Evolutionary conservation across 1,140 invertebrate genomes (phyloP), one percentile per base, ranked within the genome.

Genomic region (Papilio dardanus): DNA sequence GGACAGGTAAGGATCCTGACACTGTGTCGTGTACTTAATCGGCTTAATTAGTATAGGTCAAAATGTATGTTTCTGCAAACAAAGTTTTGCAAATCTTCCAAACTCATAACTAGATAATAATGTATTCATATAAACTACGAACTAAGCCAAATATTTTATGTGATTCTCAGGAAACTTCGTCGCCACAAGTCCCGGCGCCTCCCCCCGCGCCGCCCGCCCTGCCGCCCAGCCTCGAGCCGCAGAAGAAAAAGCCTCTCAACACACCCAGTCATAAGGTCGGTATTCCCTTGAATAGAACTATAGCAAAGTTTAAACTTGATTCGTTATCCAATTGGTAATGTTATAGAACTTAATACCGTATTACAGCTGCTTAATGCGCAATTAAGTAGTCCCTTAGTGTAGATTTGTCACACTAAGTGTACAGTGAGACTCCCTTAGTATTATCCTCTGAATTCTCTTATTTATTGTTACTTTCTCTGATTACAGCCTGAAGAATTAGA

Each of bases 171-270:
- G 92, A 93, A 83, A 92, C 86, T 66, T 92, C 92, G 30, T 89
- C 92, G 31, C 92, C 92, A 58, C 94, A 95, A 84, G 92, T 91
- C 76, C 92, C 93, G 6, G 89, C 93, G 4, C 94, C 92, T 19
- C 92, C 92, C 14, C 91, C 91, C 74, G 91, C 94, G 74, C 93
- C 92, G 5, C 93, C 93, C 2, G 84, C 87, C 62, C 92, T 91
- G 19, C 92, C 92, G 7, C 83, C 88, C 14, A 83, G 90, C 28
- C 75, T 89, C 75, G 91, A 93, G 81, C 86, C 90, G 69, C 88
- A 89, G 82, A 95, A 95, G 76, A 97, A 97, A 86, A 97, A 97
- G 83, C 94, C 95, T 12, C 87, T 96, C 1, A 97, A 97, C 81
- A 97, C 96, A 1, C 96, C 96, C 10, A 96, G 95, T 69, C 94